Evolutionary conservation across 53 echinoderm and acorn worm genomes (phyloP).

Genomic region (Holothuria scabra): DNA sequence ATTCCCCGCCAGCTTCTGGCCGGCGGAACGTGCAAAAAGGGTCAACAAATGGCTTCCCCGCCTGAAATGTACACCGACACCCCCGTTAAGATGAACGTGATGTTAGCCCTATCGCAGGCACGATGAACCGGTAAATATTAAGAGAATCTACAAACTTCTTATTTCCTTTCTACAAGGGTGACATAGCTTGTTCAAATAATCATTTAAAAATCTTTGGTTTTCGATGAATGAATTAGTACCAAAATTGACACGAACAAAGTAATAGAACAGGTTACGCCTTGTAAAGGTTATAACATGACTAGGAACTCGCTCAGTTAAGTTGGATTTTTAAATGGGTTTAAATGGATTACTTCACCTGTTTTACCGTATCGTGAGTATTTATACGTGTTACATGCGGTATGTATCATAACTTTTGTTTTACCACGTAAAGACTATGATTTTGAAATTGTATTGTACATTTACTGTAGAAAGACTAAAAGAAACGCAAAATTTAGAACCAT

Average conservation of each 20-base stretch:
- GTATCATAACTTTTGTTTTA: too few relatives aligned
- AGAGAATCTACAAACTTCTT: conserved; percentile 18
- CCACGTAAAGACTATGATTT: too few relatives aligned
- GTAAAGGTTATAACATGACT: not conserved
- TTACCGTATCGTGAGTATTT: too few relatives aligned
- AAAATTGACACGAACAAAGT: conserved; percentile 3
- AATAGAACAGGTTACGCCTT: not conserved
- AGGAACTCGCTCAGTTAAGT: not conserved
- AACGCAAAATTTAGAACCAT: too few relatives aligned
- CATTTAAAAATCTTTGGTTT: conserved; percentile 42
- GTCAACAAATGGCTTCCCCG: conserved; percentile 29
- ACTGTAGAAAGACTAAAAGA: too few relatives aligned
- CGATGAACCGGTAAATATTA: conserved; percentile 34
- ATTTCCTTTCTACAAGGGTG: conserved; percentile 21
- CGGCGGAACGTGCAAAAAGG: conserved; percentile 26
- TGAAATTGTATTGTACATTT: too few relatives aligned
- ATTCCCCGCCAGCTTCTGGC: not conserved
- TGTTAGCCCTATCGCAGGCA: conserved; percentile 11
- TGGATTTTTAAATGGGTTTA: conserved; percentile 12
- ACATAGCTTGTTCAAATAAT: conserved; percentile 46
- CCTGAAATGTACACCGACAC: conserved; percentile 37
- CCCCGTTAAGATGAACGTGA: conserved; percentile 43
- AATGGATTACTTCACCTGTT: too few relatives aligned
- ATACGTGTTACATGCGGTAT: too few relatives aligned
- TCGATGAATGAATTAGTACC: not conserved